A percentile compares a stretch with the other conserved stretches of the same genome.
Conservation (phyloP, 2,113 vertebrate genomes). For the Macquaria australasica region DNA sequence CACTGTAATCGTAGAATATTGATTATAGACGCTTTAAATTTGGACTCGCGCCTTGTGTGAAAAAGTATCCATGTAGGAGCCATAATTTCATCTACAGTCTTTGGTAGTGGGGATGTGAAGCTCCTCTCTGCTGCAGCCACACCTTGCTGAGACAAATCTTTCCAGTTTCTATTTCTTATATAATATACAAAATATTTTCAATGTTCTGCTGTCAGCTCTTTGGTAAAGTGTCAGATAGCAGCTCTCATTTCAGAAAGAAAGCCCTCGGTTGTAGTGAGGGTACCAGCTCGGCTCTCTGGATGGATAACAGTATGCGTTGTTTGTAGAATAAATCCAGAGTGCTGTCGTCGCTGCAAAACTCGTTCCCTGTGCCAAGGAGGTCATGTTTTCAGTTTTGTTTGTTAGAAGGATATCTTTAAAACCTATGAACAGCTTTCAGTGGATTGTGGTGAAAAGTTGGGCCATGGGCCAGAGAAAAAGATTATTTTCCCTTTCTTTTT, state of each 20-base stretch:
- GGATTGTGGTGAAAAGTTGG: neutral
- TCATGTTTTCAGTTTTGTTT: constrained; percentile 4
- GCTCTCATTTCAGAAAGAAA: constrained; percentile 6
- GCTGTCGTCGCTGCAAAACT: neutral
- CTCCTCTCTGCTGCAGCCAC: neutral
- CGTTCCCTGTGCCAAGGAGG: neutral
- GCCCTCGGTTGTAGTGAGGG: neutral
- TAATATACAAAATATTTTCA: neutral
- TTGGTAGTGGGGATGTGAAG: neutral
- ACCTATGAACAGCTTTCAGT: constrained; percentile 12
- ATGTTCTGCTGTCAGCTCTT: neutral
- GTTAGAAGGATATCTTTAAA: neutral
- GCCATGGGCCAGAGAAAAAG: neutral
- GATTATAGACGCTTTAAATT: neutral
- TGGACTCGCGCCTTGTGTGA: neutral
- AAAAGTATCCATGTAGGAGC: neutral
- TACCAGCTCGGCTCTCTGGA: neutral
- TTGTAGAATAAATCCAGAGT: neutral
- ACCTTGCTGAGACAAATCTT: neutral
- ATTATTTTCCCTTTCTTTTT: neutral
- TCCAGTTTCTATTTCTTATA: neutral
- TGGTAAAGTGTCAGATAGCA: neutral
- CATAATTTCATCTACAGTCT: neutral
- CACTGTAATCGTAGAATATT: neutral
- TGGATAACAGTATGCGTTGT: constrained; percentile 10